These are phyloP conservation scores for Venusia cambrica DNA, from an alignment of 2,888 invertebrate species.

Conservation along the genomic window DNA sequence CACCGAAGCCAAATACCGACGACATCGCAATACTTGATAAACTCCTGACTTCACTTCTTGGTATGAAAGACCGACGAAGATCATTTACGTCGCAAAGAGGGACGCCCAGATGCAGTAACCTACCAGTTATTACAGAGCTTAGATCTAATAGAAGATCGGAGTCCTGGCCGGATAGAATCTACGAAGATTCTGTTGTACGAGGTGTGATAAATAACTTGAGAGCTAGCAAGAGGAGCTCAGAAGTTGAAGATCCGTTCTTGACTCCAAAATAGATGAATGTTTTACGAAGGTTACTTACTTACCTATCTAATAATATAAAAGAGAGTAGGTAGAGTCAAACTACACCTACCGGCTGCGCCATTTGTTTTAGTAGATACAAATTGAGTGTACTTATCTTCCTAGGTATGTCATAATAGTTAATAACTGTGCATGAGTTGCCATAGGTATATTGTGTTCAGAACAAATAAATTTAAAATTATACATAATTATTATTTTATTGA, in stretches of 20 bases:
- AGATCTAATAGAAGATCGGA: slow-evolving; percentile 50
- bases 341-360: too few species aligned
- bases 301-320: too few species aligned
- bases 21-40: slow-evolving; percentile 84
- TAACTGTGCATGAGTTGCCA: too few species aligned
- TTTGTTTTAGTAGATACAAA: too few species aligned
- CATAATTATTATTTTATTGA: slow-evolving; percentile 14
- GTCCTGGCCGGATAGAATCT: slow-evolving; percentile 70
- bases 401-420: too few species aligned
- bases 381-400: too few species aligned
- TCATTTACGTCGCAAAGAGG: slow-evolving; percentile 60
- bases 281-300: too few species aligned
- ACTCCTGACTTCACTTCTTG: slow-evolving; percentile 82
- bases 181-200: slow-evolving; percentile 63
- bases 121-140: slow-evolving; percentile 48
- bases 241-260: slow-evolving; percentile 62
- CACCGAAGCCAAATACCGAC: slow-evolving; percentile 61
- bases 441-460: background rate
- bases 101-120: slow-evolving; percentile 58
- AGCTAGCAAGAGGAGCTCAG: slow-evolving; percentile 53
- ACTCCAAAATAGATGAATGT: slow-evolving; percentile 52
- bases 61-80: slow-evolving; percentile 60
- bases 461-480: slow-evolving; percentile 9
- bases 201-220: slow-evolving; percentile 63
- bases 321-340: too few species aligned